Base-by-base conservation (phyloP, 2,797 vertebrate genomes). In the Neosilurus hyrtlii region DNA sequence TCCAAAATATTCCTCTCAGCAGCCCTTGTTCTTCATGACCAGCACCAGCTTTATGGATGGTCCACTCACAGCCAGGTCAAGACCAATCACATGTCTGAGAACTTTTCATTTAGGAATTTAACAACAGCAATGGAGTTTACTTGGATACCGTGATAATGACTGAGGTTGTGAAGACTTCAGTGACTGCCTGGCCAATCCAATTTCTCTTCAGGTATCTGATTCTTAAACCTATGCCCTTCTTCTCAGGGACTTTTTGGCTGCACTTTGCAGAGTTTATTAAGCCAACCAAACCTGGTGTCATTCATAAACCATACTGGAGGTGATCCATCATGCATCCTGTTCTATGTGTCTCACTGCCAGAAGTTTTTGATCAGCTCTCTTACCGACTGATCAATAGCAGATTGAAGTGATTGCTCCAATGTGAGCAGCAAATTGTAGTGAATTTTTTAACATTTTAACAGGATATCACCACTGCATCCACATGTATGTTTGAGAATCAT, bases 211-310 rank as follows among this genome's bases (percentile, higher is more conserved):
- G 30, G 56, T 30, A 15, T 35, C 24, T 37, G 56, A 75, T 7
- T 59, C 73, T 75, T 12, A 75, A 75, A 59, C 18, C 30, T 18
- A n/a, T 73, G 51, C 8, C 16, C 24, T 15, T 54, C 15, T 74
- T 56, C 56, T 16, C 30, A 24, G 14, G 9, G 8, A 65, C 26
- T 59, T 18, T 61, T 43, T 75, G 11, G 11, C 73, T 76, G 20
- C 7, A 61, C 43, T 65, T 65, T 79, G 59, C 61, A 61, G 74
- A n/a, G 57, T 61, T 68, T 67, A 79, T 65, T 35, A 26, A 59
- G 62, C 66, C 76, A 66, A 22, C 76, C 61, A 79, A 66, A n/a
- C 61, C 49, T 79, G 62, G 62, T 65, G 43, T 52, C 61, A 66
- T 66, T 7, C 43, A 20, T 65, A 79, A 65, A 79, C 16, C 76